Conservation (phyloP, 2,113 vertebrate species). For the Galbula dea region DNA sequence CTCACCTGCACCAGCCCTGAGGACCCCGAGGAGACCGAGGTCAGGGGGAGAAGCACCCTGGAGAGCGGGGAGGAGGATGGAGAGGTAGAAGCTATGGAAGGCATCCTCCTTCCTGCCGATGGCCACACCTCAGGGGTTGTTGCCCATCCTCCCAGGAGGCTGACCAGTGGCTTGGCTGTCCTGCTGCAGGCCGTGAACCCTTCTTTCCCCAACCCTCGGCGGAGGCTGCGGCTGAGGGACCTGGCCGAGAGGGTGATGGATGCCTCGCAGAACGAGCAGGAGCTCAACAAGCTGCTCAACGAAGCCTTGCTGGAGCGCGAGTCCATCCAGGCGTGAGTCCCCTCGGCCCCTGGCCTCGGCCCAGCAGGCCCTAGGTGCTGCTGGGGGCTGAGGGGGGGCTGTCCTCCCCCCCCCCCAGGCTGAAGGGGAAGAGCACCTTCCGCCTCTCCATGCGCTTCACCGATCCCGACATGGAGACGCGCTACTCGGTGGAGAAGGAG, state of each 20-base stretch:
- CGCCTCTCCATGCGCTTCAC: conserved; percentile 83
- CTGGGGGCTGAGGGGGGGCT: fast-evolving
- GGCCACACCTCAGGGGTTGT: too few species aligned
- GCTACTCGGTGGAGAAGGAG: conserved; percentile 91
- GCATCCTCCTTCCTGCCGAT: too few species aligned
- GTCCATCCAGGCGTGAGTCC: conserved; percentile 83
- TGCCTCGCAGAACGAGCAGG: conserved; percentile 86
- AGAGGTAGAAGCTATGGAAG: not conserved
- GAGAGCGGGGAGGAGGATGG: not conserved
- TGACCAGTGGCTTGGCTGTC: too few species aligned
- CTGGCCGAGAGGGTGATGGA: conserved; percentile 76
- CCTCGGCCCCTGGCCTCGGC: fast-evolving
- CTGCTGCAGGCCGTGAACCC: conserved; percentile 74
- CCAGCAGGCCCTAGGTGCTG: fast-evolving
- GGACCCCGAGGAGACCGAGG: conserved; percentile 72
- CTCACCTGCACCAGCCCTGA: conserved; percentile 66
- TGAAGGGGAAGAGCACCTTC: conserved; percentile 83
- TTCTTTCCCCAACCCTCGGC: conserved; percentile 91
- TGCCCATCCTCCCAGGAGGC: too few species aligned
- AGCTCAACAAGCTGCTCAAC: conserved; percentile 86
- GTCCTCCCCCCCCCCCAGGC: conserved; percentile 70
- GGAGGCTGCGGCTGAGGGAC: conserved; percentile 86
- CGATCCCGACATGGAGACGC: conserved; percentile 83
- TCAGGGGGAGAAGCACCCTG: conserved; percentile 69
- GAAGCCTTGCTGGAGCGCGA: conserved; percentile 89